Conservation (phyloP, 2,888 invertebrate species). For the Spilarctia lutea region DNA sequence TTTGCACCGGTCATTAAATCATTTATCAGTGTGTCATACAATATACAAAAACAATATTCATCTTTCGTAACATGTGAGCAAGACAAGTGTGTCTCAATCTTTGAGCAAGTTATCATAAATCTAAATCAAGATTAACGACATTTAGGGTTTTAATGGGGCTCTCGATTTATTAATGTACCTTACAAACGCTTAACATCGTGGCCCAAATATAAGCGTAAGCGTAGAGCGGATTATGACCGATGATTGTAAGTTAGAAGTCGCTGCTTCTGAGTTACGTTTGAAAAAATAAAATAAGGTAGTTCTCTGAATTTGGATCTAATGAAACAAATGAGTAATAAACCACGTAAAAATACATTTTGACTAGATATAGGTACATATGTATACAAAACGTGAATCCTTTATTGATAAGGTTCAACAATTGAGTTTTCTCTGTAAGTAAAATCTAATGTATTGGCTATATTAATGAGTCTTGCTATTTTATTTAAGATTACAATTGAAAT, state of each 20-base stretch:
- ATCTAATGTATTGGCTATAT: too few relatives aligned
- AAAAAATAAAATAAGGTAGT: too few relatives aligned
- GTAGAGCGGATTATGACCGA: not conserved
- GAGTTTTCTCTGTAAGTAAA: too few relatives aligned
- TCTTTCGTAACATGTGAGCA: conserved; percentile 55
- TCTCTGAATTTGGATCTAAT: too few relatives aligned
- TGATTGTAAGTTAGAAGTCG: not conserved
- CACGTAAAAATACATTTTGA: too few relatives aligned
- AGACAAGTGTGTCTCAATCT: conserved; percentile 76
- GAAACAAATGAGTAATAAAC: too few relatives aligned
- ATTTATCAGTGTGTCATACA: conserved; percentile 9
- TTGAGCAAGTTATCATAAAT: conserved; percentile 79
- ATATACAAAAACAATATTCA: conserved; percentile 47
- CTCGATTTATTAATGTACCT: conserved; percentile 78
- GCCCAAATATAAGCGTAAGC: conserved; percentile 1
- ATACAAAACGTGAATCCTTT: too few relatives aligned
- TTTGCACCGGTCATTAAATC: conserved; percentile 1
- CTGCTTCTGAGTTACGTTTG: too few relatives aligned
- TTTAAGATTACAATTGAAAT: too few relatives aligned
- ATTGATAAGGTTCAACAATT: too few relatives aligned
- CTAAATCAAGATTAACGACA: conserved; percentile 83
- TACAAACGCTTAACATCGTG: conserved; percentile 47
- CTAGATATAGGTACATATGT: too few relatives aligned
- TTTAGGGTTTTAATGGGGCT: conserved; percentile 80
- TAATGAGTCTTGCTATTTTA: too few relatives aligned